Conservation (phyloP, 2,113 vertebrate species). For the Megaceryle torquata region DNA sequence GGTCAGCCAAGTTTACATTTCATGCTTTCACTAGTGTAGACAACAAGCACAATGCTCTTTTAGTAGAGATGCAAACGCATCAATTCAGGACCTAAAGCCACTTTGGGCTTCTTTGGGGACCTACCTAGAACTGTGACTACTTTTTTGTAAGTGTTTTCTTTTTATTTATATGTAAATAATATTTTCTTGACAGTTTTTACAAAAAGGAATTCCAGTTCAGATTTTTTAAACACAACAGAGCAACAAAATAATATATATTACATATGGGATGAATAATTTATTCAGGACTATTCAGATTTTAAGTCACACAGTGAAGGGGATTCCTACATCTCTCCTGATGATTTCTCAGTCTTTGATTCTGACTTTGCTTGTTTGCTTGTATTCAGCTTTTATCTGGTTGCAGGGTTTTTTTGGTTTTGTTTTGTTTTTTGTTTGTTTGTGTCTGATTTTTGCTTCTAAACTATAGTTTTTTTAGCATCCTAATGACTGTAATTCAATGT, state of each 20-base stretch:
- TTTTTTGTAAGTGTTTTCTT: not conserved
- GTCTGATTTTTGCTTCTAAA: not conserved
- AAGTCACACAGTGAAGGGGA: not conserved
- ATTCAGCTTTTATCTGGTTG: not conserved
- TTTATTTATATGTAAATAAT: not conserved
- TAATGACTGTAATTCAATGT: not conserved
- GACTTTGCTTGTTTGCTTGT: not conserved
- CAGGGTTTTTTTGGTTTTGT: not conserved
- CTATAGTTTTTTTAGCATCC: not conserved
- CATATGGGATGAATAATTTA: not conserved
- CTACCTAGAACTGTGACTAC: not conserved
- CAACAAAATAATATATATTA: not conserved
- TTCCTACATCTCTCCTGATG: not conserved
- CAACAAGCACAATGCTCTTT: not conserved
- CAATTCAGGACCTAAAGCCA: not conserved
- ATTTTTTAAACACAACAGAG: not conserved
- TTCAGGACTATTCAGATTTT: not conserved
- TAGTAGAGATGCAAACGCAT: not conserved
- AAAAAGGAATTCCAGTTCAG: not conserved
- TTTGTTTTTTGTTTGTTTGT: not conserved
- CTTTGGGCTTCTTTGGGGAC: not conserved
- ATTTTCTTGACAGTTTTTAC: not conserved
- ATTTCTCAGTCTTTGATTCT: not conserved
- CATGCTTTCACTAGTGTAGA: not conserved
- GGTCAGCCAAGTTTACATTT: conserved; percentile 44